phyloP scores from a whole-genome alignment of 2,888 invertebrate species.

The Amblyjoppa fuscipennis region DNA sequence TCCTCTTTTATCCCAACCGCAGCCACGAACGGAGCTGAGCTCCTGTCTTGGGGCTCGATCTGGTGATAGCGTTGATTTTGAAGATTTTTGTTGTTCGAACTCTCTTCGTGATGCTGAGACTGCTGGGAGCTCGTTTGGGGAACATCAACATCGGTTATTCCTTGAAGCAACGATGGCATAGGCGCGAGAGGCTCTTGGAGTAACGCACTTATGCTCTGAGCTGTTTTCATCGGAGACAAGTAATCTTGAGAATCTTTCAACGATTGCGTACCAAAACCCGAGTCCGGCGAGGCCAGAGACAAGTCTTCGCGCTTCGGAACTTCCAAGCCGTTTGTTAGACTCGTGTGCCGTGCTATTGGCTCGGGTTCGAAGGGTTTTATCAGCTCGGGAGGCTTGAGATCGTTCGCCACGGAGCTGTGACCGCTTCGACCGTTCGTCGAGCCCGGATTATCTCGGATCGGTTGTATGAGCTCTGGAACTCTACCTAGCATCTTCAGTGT shows the following conservation, averaged over 20 bases:
- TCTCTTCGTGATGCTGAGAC: conserved; percentile 64
- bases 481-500: conserved; percentile 78
- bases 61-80: conserved; percentile 79
- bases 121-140: conserved; percentile 71
- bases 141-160: conserved; percentile 78
- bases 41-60: background rate
- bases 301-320: conserved; percentile 42
- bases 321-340: conserved; percentile 78
- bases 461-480: conserved; percentile 79
- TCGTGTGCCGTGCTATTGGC: conserved; percentile 71
- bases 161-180: conserved; percentile 80
- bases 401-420: conserved; percentile 72
- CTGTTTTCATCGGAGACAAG: conserved; percentile 80
- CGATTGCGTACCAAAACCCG: conserved; percentile 49
- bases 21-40: background rate
- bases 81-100: conserved; percentile 69
- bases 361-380: conserved; percentile 82
- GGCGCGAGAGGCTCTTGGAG: conserved; percentile 81
- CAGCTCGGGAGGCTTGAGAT: conserved; percentile 76
- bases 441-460: conserved; percentile 76
- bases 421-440: conserved; percentile 71
- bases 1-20: conserved; percentile 41
- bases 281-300: conserved; percentile 47
- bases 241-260: conserved; percentile 72
- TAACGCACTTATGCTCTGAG: conserved; percentile 82